These are phyloP conservation scores for Chloroceryle inda DNA, from an alignment of 2,797 vertebrate species.

Conservation along the genomic window DNA sequence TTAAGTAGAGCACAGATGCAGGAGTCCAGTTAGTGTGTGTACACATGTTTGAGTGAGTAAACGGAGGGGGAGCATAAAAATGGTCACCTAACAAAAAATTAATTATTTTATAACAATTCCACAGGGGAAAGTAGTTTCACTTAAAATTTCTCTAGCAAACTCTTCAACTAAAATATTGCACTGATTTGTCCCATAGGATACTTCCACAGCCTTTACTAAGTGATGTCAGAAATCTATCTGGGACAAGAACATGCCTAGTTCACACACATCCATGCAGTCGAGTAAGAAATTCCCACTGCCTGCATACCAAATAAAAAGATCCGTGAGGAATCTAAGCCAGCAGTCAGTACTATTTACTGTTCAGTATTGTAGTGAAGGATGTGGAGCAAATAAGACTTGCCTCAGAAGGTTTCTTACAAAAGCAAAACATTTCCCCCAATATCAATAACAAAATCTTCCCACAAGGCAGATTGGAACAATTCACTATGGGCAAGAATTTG, in stretches of 20 bases:
- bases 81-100: not conserved
- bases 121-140: not conserved
- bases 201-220: not conserved
- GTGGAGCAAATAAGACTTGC: not conserved
- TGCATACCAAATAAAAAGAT: not conserved
- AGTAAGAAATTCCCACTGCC: not conserved
- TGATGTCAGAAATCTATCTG: not conserved
- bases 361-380: not conserved
- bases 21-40: not conserved
- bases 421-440: not conserved
- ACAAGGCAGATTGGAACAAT: not conserved
- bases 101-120: not conserved
- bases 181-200: not conserved
- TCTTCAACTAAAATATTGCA: not conserved
- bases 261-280: not conserved
- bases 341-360: not conserved
- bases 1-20: not conserved
- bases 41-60: not conserved
- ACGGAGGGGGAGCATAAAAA: not conserved
- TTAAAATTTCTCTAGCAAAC: not conserved
- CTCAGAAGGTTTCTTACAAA: not conserved
- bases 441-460: not conserved
- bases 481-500: not conserved
- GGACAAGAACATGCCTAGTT: not conserved
- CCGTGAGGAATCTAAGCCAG: not conserved